Percentiles rank a stretch among this genome's conserved stretches.
These are phyloP conservation scores for Odontomyia ornata DNA, from an alignment of 2,888 invertebrate species.

Conservation along the genomic window DNA sequence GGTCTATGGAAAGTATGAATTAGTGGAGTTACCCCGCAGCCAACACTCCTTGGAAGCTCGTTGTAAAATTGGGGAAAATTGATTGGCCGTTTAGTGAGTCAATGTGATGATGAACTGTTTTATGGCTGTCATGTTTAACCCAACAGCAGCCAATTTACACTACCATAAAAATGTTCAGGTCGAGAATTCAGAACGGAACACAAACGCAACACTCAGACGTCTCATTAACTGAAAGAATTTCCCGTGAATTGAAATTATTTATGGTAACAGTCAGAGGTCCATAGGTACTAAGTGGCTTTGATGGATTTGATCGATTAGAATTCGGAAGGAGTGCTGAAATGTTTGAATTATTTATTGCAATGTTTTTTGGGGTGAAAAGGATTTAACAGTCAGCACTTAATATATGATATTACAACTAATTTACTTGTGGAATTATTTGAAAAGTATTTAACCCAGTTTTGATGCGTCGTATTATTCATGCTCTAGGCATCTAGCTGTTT, in stretches of 20 bases:
- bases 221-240: slow-evolving; percentile 25
- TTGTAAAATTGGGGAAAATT: slow-evolving; percentile 10
- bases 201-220: no score
- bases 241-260: slow-evolving; percentile 25
- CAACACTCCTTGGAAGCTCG: slow-evolving; percentile 4
- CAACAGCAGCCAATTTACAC: slow-evolving; percentile 36
- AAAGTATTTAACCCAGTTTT: no score
- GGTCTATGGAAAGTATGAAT: background rate
- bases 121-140: slow-evolving; percentile 24
- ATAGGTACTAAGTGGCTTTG: background rate
- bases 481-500: no score
- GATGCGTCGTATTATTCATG: no score
- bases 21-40: background rate
- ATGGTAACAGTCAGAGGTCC: background rate
- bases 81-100: slow-evolving; percentile 14
- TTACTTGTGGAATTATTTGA: no score
- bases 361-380: no score
- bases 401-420: no score
- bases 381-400: no score
- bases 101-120: slow-evolving; percentile 29
- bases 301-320: slow-evolving; percentile 19
- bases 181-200: background rate
- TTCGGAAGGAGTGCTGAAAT: slow-evolving; percentile 11
- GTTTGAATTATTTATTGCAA: background rate
- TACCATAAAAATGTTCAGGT: slow-evolving; percentile 30